These are phyloP conservation scores for Idaea straminata DNA, from an alignment of 2,888 invertebrate genomes.

Conservation along the genomic window DNA sequence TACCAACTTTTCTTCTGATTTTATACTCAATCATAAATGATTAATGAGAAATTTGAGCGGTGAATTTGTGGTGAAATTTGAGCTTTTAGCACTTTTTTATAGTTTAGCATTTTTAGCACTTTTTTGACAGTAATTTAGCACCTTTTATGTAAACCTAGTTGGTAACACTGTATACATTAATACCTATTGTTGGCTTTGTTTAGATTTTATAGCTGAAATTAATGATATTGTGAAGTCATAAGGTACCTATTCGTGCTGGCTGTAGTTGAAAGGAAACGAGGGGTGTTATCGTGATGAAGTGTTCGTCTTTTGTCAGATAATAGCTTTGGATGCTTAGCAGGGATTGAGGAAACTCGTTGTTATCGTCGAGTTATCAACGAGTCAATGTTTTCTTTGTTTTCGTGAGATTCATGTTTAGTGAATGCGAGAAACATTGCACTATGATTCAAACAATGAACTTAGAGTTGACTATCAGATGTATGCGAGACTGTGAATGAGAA, in stretches of 20 bases:
- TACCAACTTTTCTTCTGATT: too few relatives aligned
- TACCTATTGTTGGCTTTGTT: constrained; percentile 4
- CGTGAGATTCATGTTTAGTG: not conserved
- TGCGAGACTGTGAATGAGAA: too few relatives aligned
- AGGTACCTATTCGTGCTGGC: not conserved
- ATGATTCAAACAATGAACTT: too few relatives aligned
- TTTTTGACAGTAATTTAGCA: too few relatives aligned
- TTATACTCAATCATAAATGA: too few relatives aligned
- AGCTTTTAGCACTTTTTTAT: too few relatives aligned
- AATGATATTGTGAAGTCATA: not conserved
- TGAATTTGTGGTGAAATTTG: too few relatives aligned
- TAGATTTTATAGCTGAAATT: not conserved
- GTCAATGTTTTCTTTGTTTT: constrained; percentile 1
- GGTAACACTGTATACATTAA: not conserved
- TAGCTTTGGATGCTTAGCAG: not conserved
- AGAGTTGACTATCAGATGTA: too few relatives aligned
- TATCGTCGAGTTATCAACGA: not conserved
- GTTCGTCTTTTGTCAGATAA: not conserved
- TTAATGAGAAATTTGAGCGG: too few relatives aligned
- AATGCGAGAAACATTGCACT: not conserved
- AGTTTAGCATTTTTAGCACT: too few relatives aligned
- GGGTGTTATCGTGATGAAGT: not conserved
- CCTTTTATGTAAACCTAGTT: too few relatives aligned
- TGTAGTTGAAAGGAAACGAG: not conserved
- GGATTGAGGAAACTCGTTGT: not conserved